Evolutionary conservation across 2,888 invertebrate species (phyloP), one percentile per base, ranked within the genome.

Genomic region (Lasioglossum lativentre): DNA sequence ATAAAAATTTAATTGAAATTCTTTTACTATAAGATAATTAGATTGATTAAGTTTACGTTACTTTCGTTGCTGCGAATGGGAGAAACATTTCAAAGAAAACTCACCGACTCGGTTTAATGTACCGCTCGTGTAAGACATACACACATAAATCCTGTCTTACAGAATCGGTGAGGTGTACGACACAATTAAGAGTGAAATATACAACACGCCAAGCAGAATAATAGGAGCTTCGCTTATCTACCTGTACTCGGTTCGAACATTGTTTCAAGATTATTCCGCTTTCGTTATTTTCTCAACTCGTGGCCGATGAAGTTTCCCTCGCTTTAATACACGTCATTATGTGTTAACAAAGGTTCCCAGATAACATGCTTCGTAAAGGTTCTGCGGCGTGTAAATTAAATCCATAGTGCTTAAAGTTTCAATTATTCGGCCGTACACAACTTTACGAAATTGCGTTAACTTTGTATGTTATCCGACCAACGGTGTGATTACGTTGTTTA

Each of bases 141-240:
- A 30, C 68, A 30, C 47, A 16, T 23, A 23, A 30, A 23, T 76
- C 59, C 59, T 63, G 82, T 74, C 79, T 76, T 68, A 47, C 23
- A 59, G 72, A 68, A 85, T 85, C 52, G 79, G 27, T 47, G 73
- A 74, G 71, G 71, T 68, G 42, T 68, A 38, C 47, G 70, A 70
- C 42, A 34, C 76, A 81, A 84, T 84, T 86, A 81, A 79, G 75
- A 63, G 63, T 34, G 70, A 86, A 81, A 86, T 73, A 78, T 78
- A 71, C 56, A 23, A n/a, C 47, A 10, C 40, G n/a, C 42, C 68
- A 59, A 52, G 59, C 30, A 45, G 66, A 56, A 86, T 75, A 81
- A 83, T 80, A 72, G 80, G 40, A 72, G 40, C 56, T 14, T 45
- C n/a, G 27, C 68, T 47, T n/a, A 30, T 63, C 63, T 30, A 85